A percentile compares a stretch with the other conserved stretches of the same genome.
phyloP scores from a whole-genome alignment of 2,888 invertebrate species.

The Microplitis manilae region DNA sequence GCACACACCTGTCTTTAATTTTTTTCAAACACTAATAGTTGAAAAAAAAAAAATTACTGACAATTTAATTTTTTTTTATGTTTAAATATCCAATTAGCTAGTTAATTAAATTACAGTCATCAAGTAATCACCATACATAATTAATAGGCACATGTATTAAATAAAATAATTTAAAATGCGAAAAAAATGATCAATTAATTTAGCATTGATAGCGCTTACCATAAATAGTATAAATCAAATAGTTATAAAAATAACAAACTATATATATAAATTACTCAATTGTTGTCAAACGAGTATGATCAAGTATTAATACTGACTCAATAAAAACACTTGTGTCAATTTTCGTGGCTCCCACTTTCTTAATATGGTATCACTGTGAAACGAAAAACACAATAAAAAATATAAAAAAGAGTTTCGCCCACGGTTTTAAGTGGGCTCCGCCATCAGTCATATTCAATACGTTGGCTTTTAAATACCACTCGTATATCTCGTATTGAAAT shows the following conservation, averaged over 20 bases:
- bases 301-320: conserved; percentile 2
- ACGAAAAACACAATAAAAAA: neutral
- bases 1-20: neutral
- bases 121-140: neutral
- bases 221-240: neutral
- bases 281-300: conserved; percentile 4
- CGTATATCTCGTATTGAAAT: too few species aligned
- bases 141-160: neutral
- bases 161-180: neutral
- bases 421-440: neutral
- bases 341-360: conserved; percentile 10
- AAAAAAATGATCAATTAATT: neutral
- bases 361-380: neutral
- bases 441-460: too few species aligned
- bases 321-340: conserved; percentile 35
- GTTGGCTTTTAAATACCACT: too few species aligned
- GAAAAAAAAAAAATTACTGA: too few species aligned
- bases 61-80: too few species aligned
- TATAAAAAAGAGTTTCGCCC: neutral
- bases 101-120: too few species aligned
- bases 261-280: conserved; percentile 16
- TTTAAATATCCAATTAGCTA: too few species aligned
- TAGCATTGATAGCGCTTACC: neutral
- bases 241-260: neutral
- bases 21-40: neutral